These are phyloP conservation scores for Stigmatopora nigra DNA, from an alignment of 2,113 vertebrate genomes.

Conservation along the genomic window DNA sequence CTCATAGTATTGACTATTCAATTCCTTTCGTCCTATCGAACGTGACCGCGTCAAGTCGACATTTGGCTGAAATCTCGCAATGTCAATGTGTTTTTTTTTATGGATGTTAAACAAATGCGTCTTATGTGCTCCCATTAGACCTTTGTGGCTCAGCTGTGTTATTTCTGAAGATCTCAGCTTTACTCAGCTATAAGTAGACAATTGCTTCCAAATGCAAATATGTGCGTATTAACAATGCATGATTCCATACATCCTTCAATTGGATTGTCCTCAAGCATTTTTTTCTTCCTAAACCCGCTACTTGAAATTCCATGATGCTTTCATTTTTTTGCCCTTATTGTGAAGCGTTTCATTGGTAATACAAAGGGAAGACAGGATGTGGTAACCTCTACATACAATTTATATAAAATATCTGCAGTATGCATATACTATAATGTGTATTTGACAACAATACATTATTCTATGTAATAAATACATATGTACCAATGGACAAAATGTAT, in stretches of 20 bases:
- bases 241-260: conserved; percentile 11
- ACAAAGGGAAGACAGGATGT: no score
- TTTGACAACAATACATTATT: no score
- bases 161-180: conserved; percentile 31
- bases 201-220: conserved; percentile 10
- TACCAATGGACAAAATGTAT: no score
- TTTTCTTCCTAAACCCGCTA: conserved; percentile 35
- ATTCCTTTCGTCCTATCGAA: conserved; percentile 36
- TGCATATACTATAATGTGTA: no score
- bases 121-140: conserved; percentile 23
- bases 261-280: conserved; percentile 17
- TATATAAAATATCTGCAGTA: no score
- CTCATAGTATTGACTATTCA: conserved; percentile 42
- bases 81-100: conserved; percentile 41
- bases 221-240: background rate
- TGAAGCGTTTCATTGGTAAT: no score
- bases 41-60: conserved; percentile 44
- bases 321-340: background rate
- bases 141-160: conserved; percentile 42
- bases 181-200: conserved; percentile 3
- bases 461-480: no score
- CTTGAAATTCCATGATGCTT: background rate
- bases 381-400: no score
- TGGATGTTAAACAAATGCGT: conserved; percentile 47
- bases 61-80: conserved; percentile 13